Base-by-base conservation (phyloP, 2,888 invertebrate species). In the Dryomyza anilis region DNA sequence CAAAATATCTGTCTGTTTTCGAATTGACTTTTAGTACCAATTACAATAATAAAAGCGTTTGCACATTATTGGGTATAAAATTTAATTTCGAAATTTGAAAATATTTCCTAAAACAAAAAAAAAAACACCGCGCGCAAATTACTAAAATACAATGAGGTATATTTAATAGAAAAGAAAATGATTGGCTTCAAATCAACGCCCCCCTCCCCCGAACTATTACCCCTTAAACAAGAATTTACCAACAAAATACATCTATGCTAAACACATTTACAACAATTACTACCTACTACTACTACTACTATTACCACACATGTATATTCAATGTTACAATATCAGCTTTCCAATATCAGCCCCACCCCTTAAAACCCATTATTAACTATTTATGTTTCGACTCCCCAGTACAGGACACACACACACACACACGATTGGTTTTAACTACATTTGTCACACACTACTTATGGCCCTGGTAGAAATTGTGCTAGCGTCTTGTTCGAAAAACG, bases 1-100 rank as follows among this genome's bases (percentile, higher is more conserved):
- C n/a, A n/a, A n/a, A n/a, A n/a, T n/a, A n/a, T n/a, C n/a, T n/a
- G n/a, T n/a, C n/a, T n/a, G n/a, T n/a, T n/a, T n/a, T n/a, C n/a
- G n/a, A n/a, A n/a, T n/a, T n/a, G n/a, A n/a, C n/a, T n/a, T 55
- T 63, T 21, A 59, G 16, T 50, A 55, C 21, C 14, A 46, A 70
- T 64, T 60, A 68, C 72, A 75, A 76, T 76, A 82, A 81, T 81
- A 80, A 78, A 79, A 77, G 76, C 77, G 76, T 78, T 78, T 76
- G 78, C 80, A 81, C 74, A 27, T 50, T 19, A 61, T 61, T 52
- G 29, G 52, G 52, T 36, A 61, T 52, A 56, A n/a, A n/a, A n/a
- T n/a, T n/a, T n/a, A n/a, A n/a, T n/a, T n/a, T n/a, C n/a, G n/a
- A n/a, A n/a, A n/a, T n/a, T n/a, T n/a, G n/a, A n/a, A n/a, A n/a